A percentile compares a stretch with the other conserved stretches of the same genome.
These are phyloP conservation scores for Magallana gigas DNA, from an alignment of 1,140 invertebrate genomes.

Conservation along the genomic window DNA sequence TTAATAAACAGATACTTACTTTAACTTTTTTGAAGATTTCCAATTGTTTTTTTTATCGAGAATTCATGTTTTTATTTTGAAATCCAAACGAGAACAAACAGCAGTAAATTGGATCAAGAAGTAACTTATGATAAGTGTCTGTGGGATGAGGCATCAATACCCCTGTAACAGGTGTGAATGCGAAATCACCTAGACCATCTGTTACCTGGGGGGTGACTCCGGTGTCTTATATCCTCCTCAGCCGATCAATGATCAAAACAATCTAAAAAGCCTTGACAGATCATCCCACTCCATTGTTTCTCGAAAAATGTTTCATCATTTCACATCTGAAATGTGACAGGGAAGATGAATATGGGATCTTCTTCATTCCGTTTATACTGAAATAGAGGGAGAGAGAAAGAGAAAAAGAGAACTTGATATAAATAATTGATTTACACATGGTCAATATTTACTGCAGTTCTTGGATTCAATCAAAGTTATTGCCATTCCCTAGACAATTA, in stretches of 20 bases:
- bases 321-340: background rate
- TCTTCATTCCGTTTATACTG: background rate
- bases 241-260: background rate
- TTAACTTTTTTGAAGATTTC: background rate
- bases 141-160: background rate
- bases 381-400: background rate
- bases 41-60: too few species aligned
- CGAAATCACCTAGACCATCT: conserved; percentile 13
- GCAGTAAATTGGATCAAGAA: too few species aligned
- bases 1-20: background rate
- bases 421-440: conserved; percentile 20
- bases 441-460: background rate
- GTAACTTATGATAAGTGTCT: background rate
- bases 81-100: too few species aligned
- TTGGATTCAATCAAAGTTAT: background rate
- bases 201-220: background rate
- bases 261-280: background rate
- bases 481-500: background rate
- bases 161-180: conserved; percentile 1
- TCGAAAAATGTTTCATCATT: background rate
- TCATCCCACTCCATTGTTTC: background rate
- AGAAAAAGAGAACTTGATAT: background rate
- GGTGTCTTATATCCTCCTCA: conserved; percentile 1
- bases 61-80: too few species aligned
- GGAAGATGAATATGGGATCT: background rate